These are phyloP conservation scores for Typhlichthys eigenmanni DNA, from an alignment of 2,797 vertebrate genomes.

Conservation along the genomic window DNA sequence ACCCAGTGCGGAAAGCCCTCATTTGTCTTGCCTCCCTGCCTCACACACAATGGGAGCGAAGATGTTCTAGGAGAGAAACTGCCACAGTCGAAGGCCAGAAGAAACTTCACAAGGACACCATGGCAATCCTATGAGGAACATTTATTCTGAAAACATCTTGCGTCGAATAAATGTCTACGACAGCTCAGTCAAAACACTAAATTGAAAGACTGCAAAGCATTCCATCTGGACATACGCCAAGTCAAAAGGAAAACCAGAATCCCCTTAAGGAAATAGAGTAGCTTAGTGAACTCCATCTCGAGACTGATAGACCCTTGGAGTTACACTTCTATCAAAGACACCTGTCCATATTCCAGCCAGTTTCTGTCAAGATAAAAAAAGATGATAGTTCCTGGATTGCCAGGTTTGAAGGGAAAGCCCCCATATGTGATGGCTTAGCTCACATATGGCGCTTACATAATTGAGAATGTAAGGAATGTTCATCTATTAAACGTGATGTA, in stretches of 20 bases:
- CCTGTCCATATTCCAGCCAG: slow-evolving; percentile 40
- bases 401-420: slow-evolving; percentile 19
- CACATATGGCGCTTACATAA: slow-evolving; percentile 22
- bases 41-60: slow-evolving; percentile 38
- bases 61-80: slow-evolving; percentile 44
- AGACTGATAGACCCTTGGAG: slow-evolving; percentile 4
- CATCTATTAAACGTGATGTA: slow-evolving; percentile 27
- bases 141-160: slow-evolving; percentile 9
- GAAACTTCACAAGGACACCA: slow-evolving; percentile 23
- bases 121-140: slow-evolving; percentile 25
- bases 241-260: slow-evolving; percentile 17
- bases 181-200: slow-evolving; percentile 39
- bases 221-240: slow-evolving; percentile 14
- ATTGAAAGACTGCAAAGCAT: slow-evolving; percentile 13
- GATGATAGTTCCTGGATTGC: slow-evolving; percentile 15
- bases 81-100: slow-evolving; percentile 31
- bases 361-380: slow-evolving; percentile 23
- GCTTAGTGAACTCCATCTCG: not conserved
- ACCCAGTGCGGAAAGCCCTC: slow-evolving; percentile 22
- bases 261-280: not conserved
- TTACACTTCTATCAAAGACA: slow-evolving; percentile 39
- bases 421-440: slow-evolving; percentile 23
- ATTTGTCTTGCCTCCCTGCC: slow-evolving; percentile 36
- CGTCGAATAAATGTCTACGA: slow-evolving; percentile 18
- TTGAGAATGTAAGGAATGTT: slow-evolving; percentile 49